Evolutionary conservation across 2,797 vertebrate genomes (phyloP), one percentile per base, ranked within the genome.

Genomic region (Chaetodon trifasciatus): DNA sequence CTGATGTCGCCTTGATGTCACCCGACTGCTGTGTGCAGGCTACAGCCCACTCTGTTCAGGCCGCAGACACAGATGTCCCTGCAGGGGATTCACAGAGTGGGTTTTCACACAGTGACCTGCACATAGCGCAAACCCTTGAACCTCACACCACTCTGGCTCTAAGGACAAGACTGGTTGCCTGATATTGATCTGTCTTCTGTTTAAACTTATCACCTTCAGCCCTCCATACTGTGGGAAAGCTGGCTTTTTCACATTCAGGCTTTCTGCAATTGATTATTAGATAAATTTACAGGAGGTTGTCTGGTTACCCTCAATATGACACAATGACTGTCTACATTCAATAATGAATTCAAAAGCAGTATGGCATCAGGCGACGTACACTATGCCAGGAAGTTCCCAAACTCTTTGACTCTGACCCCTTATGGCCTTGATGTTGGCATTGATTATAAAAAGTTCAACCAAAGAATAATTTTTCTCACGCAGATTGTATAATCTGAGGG

Each of bases 71-170:
- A 84, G 70, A 70, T 79, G 84, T 77, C 39, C 19, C 19, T 11
- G 13, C 2, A 70, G 78, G 85, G 90, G 53, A 88, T 88, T 91
- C 80, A 83, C 91, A 78, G 57, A 40, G 52, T 5, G 16, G 11
- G 21, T 64, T 87, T 76, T 66, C 5, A 70, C 56, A 78, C 16
- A 7, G 35, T 0, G 17, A 19, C 16, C 2, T 44, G 12, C 32
- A 74, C 32, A 12, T 5, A 19, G 4, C 39, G 23, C 10, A 44
- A 57, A 62, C 52, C 15, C 3, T 1, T 40, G 7, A 12, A 55
- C 39, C 8, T n/a, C 5, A 37, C 44, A 24, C 46, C 16, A 28
- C 15, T 11, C 5, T 1, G 3, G 1, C 16, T 40, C 32, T 35
- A 28, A 28, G 16, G 9, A 8, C 61, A 8, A 5, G 21, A 17